A percentile compares a stretch with the other conserved stretches of the same genome.
phyloP scores from a whole-genome alignment of 2,888 invertebrate species.

The Coleophora flavipennella region DNA sequence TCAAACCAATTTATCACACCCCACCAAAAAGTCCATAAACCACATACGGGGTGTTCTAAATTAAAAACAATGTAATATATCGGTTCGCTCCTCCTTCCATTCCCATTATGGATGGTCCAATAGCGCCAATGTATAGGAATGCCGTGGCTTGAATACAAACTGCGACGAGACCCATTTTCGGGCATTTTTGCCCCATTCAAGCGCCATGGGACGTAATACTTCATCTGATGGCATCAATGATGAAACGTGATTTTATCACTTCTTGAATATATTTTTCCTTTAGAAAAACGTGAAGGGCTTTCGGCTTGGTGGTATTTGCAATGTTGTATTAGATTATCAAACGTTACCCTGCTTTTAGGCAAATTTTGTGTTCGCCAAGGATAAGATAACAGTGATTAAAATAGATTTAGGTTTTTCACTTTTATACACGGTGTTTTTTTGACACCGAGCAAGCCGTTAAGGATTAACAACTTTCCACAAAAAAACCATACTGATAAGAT shows the following conservation, averaged over 20 bases:
- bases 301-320: no score
- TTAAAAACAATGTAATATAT: slow-evolving; percentile 20
- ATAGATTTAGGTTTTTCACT: no score
- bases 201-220: slow-evolving; percentile 19
- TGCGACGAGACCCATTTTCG: slow-evolving; percentile 18
- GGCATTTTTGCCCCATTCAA: slow-evolving; percentile 23
- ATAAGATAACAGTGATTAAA: no score
- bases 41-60: slow-evolving; percentile 17
- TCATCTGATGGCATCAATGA: slow-evolving; percentile 45
- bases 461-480: no score
- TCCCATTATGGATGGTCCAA: slow-evolving; percentile 37
- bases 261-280: slow-evolving; percentile 20
- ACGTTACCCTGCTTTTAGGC: no score
- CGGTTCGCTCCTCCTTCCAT: slow-evolving; percentile 23
- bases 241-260: slow-evolving; percentile 37
- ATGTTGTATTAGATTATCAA: no score
- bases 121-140: slow-evolving; percentile 37
- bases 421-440: no score
- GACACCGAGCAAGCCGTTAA: no score
- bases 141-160: slow-evolving; percentile 49
- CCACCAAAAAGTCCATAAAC: slow-evolving; percentile 18
- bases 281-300: no score
- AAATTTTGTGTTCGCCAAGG: no score
- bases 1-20: slow-evolving; percentile 18
- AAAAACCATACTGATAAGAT: no score